Base-by-base conservation (phyloP, 2,797 vertebrate genomes). In the Gymnoscopelus microlampas region DNA sequence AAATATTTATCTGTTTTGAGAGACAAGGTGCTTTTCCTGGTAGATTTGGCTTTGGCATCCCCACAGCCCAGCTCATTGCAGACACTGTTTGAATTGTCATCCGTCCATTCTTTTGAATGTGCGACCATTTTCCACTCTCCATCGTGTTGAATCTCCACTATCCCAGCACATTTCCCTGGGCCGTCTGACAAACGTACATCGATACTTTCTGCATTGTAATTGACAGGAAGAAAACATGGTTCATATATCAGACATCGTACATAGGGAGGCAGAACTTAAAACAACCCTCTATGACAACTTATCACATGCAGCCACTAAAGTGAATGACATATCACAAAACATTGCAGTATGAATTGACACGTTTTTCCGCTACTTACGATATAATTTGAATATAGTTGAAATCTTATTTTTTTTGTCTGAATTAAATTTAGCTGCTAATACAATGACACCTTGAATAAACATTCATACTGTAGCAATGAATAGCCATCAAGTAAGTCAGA, bases 141-240 rank as follows among this genome's bases (percentile, higher is more conserved):
- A 0, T 72, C 0, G 0, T 74, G 0, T 2, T 19, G 0, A 39
- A 89, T 63, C 61, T 77, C 83, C 61, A 88, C 0, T 65, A 69
- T 83, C 3, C 89, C 89, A 1, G 77, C 81, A 67, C 85, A 89
- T 53, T 0, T 57, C 51, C 83, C 80, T 11, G 62, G 77, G 12
- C 84, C 73, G 0, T 85, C 85, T 2, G 0, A 0, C 44, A 90
- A 39, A 0, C 0, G 62, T 29, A 73, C 67, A 0, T 14, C 0
- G 0, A 83, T 0, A 11, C 80, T 84, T 0, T 0, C 89, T 90
- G 80, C 2, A 66, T 9, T 10, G 7, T 8, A 0, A 26, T 49
- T 0, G 5, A 65, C 29, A 62, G 53, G 5, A 4, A 15, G 5
- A 55, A 48, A 63, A 10, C 9, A 14, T 14, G 19, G 15, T 23